Conservation (phyloP, 1,140 invertebrate species). For the Cotesia chilonis region DNA sequence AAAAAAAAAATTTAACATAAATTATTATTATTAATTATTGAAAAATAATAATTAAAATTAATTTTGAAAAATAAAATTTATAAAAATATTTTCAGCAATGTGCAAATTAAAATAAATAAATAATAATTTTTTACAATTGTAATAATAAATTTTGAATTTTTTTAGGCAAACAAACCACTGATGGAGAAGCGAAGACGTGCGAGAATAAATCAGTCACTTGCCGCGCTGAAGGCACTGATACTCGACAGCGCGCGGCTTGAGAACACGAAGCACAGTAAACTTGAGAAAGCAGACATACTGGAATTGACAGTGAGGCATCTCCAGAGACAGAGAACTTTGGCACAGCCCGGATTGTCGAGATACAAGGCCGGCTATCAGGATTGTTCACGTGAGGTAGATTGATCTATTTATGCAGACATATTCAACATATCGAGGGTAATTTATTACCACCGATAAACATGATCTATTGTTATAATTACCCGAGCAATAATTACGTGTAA, state of each 20-base stretch:
- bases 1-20: too few species aligned
- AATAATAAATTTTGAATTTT: too few species aligned
- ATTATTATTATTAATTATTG: too few species aligned
- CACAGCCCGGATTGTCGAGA: slow-evolving; percentile 69
- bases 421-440: background rate
- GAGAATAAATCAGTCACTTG: slow-evolving; percentile 87
- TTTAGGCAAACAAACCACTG: slow-evolving; percentile 85
- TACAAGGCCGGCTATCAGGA: slow-evolving; percentile 82
- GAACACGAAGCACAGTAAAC: slow-evolving; percentile 78
- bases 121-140: background rate
- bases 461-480: too few species aligned
- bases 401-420: background rate
- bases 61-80: too few species aligned
- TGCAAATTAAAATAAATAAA: background rate
- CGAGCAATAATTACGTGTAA: too few species aligned
- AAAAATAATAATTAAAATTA: too few species aligned
- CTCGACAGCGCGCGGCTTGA: slow-evolving; percentile 77
- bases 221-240: slow-evolving; percentile 85
- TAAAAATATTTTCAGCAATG: too few species aligned
- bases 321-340: slow-evolving; percentile 75
- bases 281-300: slow-evolving; percentile 94
- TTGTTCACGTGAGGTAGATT: slow-evolving; percentile 77
- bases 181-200: slow-evolving; percentile 91
- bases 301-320: slow-evolving; percentile 91
- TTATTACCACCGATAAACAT: too few species aligned